Conservation (phyloP, 2,113 vertebrate species). For the Vulpes vulpes region DNA sequence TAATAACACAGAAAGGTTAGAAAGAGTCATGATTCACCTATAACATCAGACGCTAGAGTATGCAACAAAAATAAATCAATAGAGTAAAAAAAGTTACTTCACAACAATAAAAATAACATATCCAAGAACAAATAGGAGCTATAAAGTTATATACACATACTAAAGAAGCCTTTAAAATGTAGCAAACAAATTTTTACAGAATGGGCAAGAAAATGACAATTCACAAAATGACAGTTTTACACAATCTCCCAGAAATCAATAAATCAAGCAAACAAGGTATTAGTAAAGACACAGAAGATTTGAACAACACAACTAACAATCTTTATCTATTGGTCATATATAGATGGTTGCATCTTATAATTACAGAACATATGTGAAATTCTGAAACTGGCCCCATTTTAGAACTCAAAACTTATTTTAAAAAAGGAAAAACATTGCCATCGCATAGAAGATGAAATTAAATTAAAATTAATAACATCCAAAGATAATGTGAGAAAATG, state of each 20-base stretch:
- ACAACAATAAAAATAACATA: background rate
- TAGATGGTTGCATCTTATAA: background rate
- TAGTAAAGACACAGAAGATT: background rate
- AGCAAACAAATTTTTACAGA: background rate
- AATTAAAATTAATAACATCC: background rate
- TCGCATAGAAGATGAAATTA: background rate
- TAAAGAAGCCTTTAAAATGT: background rate
- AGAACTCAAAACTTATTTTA: background rate
- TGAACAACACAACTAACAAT: background rate
- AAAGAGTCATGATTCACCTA: background rate
- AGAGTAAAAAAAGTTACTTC: background rate
- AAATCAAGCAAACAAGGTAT: background rate
- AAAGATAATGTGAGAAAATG: background rate
- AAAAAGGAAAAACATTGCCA: background rate
- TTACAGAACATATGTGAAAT: background rate
- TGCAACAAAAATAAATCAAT: background rate
- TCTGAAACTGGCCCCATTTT: background rate
- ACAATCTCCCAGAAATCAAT: background rate
- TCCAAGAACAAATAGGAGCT: background rate
- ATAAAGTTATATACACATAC: background rate
- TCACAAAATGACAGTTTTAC: background rate
- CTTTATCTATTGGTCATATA: background rate
- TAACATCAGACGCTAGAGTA: background rate
- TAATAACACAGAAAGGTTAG: background rate
- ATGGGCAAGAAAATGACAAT: background rate